Evolutionary conservation across 2,888 invertebrate species (phyloP).

Genomic region (Cephus pulcher): DNA sequence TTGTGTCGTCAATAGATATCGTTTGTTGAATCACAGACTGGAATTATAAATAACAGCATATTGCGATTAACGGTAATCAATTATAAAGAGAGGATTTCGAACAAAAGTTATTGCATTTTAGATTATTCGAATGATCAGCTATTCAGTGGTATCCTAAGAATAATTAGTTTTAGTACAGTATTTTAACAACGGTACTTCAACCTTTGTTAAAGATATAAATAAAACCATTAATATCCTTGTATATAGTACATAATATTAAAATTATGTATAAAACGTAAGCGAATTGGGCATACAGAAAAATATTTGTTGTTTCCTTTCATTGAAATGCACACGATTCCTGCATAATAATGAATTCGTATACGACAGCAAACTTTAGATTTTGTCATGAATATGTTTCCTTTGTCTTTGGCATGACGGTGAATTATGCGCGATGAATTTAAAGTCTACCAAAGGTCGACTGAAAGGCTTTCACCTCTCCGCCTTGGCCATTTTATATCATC

Average conservation of each 20-base stretch:
- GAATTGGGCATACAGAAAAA: background rate
- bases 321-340: background rate
- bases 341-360: background rate
- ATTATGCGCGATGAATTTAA: background rate
- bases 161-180: background rate
- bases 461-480: background rate
- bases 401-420: background rate
- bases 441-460: background rate
- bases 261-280: background rate
- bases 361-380: background rate
- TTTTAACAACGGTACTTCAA: background rate
- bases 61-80: background rate
- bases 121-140: background rate
- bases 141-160: background rate
- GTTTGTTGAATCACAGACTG: conserved; percentile 45
- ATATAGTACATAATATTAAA: background rate
- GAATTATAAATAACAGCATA: conserved; percentile 17
- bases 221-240: background rate
- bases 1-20: conserved; percentile 53
- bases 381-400: background rate
- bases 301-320: background rate
- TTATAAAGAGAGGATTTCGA: background rate
- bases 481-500: background rate
- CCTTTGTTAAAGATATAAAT: background rate
- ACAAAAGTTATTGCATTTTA: background rate